These are phyloP conservation scores for Crotophaga sulcirostris DNA, from an alignment of 2,113 vertebrate species.

Conservation along the genomic window DNA sequence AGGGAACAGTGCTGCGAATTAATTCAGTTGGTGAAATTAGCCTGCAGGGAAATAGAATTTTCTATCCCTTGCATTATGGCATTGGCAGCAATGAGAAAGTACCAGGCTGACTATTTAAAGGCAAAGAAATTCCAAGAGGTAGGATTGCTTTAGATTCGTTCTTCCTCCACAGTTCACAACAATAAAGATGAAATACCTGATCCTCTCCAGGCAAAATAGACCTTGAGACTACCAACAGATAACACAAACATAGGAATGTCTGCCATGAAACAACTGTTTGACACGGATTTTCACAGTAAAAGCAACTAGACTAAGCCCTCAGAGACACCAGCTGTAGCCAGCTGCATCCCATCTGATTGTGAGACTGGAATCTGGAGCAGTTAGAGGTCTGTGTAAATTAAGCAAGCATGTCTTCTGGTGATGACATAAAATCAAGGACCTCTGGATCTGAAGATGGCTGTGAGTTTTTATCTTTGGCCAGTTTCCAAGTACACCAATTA, in stretches of 20 bases:
- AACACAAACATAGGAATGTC: not conserved
- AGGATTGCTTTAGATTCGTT: not conserved
- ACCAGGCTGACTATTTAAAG: not conserved
- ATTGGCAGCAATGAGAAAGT: not conserved
- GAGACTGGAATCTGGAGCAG: conserved; percentile 2
- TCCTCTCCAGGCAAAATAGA: not conserved
- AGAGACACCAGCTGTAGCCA: conserved; percentile 1
- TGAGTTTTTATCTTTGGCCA: conserved; percentile 1
- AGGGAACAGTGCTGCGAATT: not conserved
- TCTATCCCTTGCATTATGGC: not conserved
- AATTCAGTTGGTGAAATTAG: not conserved
- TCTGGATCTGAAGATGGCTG: not conserved
- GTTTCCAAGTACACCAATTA: not conserved
- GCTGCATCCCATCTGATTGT: conserved; percentile 16
- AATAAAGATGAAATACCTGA: not conserved
- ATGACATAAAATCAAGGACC: not conserved
- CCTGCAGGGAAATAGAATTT: not conserved
- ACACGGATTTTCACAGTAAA: not conserved
- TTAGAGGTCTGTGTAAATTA: not conserved
- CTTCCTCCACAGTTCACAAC: not conserved
- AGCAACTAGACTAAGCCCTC: not conserved
- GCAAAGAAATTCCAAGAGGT: not conserved
- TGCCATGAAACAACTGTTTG: not conserved
- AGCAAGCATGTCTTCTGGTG: not conserved
- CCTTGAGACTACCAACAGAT: not conserved